Conservation (phyloP, 2,113 vertebrate genomes). For the Lagenorhynchus albirostris region DNA sequence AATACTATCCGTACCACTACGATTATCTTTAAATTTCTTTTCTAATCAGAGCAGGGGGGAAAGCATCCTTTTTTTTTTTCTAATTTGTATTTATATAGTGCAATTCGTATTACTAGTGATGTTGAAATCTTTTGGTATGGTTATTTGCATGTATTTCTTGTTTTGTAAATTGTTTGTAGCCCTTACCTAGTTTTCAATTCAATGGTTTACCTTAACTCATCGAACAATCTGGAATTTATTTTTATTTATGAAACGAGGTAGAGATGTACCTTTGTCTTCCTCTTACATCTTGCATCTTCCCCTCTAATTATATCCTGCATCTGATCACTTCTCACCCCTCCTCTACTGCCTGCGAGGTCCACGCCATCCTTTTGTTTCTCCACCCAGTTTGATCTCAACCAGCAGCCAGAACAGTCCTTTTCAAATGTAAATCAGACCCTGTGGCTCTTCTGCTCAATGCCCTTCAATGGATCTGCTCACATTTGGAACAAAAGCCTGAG, state of each 20-base stretch:
- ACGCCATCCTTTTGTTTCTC: not conserved
- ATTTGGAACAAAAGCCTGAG: not conserved
- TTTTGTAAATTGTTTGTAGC: not conserved
- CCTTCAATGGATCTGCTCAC: not conserved
- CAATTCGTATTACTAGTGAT: not conserved
- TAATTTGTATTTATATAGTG: not conserved
- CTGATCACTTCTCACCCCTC: not conserved
- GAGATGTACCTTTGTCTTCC: not conserved
- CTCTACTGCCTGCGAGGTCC: fast-evolving
- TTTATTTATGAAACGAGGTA: not conserved
- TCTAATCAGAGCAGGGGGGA: not conserved
- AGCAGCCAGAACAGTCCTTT: not conserved
- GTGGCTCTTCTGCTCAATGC: not conserved
- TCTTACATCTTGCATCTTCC: not conserved
- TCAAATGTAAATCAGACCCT: not conserved
- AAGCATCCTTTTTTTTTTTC: not conserved
- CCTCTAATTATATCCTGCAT: not conserved
- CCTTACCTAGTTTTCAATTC: not conserved
- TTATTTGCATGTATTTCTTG: not conserved
- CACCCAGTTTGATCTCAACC: not conserved
- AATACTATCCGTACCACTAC: not conserved
- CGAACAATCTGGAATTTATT: not conserved
- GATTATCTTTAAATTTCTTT: not conserved
- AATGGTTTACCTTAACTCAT: not conserved
- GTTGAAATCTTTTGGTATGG: not conserved